A percentile compares a stretch with the other conserved stretches of the same genome.
Evolutionary conservation across 2,888 invertebrate species (phyloP).

Genomic region (Lasioglossum oenotherae): DNA sequence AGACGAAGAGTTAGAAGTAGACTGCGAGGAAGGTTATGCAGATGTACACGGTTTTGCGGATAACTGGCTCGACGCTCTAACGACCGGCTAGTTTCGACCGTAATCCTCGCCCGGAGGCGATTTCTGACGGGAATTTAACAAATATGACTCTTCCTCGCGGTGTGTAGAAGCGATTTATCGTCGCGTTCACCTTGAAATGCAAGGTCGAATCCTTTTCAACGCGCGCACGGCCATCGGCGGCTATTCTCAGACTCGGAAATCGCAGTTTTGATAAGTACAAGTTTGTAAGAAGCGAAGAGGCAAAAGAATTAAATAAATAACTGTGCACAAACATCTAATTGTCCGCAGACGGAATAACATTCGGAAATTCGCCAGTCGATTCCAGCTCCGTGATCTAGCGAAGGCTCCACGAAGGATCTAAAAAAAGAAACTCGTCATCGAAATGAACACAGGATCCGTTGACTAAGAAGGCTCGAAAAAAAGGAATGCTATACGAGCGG

Average conservation of each 20-base stretch:
- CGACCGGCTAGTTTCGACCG: not conserved
- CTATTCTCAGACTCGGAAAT: too few species aligned
- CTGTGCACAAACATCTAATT: too few species aligned
- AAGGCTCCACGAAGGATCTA: not conserved
- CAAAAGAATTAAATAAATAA: not conserved
- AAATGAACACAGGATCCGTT: not conserved
- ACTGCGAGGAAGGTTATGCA: not conserved
- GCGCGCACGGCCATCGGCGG: too few species aligned
- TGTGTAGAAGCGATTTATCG: not conserved
- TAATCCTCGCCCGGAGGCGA: not conserved
- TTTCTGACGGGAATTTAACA: not conserved
- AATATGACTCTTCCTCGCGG: not conserved
- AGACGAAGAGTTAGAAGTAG: not conserved
- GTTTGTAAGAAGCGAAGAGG: too few species aligned
- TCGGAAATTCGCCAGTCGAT: not conserved
- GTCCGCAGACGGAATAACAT: not conserved
- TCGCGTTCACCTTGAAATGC: not conserved
- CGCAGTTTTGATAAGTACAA: too few species aligned
- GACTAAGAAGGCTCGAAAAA: not conserved
- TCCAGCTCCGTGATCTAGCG: not conserved
- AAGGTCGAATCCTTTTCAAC: not conserved
- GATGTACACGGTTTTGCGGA: not conserved
- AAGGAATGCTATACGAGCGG: not conserved
- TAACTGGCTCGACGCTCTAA: not conserved
- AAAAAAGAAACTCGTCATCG: slow-evolving; percentile 1